Conservation (phyloP, 2,888 invertebrate genomes). For the Hybos culiciformis region DNA sequence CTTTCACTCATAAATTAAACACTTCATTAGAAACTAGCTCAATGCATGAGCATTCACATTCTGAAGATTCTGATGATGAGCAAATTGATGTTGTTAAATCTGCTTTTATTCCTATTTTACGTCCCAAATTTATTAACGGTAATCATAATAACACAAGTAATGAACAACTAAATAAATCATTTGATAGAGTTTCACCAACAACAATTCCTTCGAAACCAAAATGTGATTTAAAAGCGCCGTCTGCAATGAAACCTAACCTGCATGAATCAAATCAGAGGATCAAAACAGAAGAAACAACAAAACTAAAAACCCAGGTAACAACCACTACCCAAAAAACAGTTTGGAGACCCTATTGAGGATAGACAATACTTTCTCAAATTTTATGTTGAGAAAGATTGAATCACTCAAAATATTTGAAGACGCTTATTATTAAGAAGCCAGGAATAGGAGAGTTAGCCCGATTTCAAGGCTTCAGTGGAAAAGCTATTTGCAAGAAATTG, state of each 20-base stretch:
- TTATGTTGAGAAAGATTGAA: no score
- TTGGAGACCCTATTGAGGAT: slow-evolving; percentile 62
- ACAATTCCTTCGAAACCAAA: slow-evolving; percentile 37
- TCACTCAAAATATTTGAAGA: no score
- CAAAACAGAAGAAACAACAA: slow-evolving; percentile 40
- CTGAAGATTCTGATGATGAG: slow-evolving; percentile 54
- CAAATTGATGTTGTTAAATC: slow-evolving; percentile 64
- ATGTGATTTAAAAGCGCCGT: slow-evolving; percentile 47
- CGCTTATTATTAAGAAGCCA: no score
- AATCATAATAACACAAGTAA: no score
- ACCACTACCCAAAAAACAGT: slow-evolving; percentile 52
- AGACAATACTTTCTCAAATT: no score
- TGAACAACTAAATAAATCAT: slow-evolving; percentile 26
- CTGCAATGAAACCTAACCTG: slow-evolving; percentile 37
- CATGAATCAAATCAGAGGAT: slow-evolving; percentile 35
- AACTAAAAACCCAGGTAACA: slow-evolving; percentile 42
- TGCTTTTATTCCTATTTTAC: slow-evolving; percentile 52
- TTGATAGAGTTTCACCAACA: slow-evolving; percentile 22
- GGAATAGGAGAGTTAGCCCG: no score
- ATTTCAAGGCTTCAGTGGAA: no score
- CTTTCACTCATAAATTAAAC: slow-evolving; percentile 32
- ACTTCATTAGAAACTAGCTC: slow-evolving; percentile 49
- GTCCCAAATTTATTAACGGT: slow-evolving; percentile 32
- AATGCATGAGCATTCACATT: slow-evolving; percentile 40
- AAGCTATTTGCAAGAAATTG: no score